Evolutionary conservation across 2,113 vertebrate genomes (phyloP).

Genomic region (Leuciscus idus): DNA sequence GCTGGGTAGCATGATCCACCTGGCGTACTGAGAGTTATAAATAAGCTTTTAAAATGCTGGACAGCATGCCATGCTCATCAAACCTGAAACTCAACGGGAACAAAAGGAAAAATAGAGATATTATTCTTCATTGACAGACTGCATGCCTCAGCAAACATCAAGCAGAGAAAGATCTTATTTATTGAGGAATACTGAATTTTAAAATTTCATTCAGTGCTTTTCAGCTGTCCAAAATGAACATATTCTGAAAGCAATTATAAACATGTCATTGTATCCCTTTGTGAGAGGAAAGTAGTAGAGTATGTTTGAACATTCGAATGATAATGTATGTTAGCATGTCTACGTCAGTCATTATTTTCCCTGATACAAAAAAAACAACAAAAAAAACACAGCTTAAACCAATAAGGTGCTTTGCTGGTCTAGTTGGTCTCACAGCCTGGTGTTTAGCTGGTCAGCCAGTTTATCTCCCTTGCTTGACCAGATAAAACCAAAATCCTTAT

Average conservation of each 20-base stretch:
- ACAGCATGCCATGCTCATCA: conserved; percentile 26
- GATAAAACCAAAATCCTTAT: conserved; percentile 1
- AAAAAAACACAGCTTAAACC: background rate
- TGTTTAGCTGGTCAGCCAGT: background rate
- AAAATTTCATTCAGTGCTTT: conserved; percentile 4
- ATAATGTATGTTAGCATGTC: background rate
- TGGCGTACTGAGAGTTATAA: background rate
- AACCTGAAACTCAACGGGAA: conserved; percentile 19
- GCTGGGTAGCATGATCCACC: background rate
- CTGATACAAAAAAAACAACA: too few species aligned
- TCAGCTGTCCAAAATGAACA: background rate
- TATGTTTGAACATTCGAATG: background rate
- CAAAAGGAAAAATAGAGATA: conserved; percentile 5
- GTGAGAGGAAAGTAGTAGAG: background rate
- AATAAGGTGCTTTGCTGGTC: background rate
- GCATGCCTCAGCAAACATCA: conserved; percentile 16
- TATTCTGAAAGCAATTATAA: background rate
- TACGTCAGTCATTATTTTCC: background rate
- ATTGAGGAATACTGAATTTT: background rate
- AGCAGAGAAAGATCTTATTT: background rate
- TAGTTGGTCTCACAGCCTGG: background rate
- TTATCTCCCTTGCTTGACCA: background rate
- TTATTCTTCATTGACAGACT: conserved; percentile 29
- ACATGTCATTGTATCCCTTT: background rate
- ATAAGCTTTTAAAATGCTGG: conserved; percentile 29